Evolutionary conservation across 92 coral and sea anemone genomes (phyloP).

Genomic region (Porites cylindrica): DNA sequence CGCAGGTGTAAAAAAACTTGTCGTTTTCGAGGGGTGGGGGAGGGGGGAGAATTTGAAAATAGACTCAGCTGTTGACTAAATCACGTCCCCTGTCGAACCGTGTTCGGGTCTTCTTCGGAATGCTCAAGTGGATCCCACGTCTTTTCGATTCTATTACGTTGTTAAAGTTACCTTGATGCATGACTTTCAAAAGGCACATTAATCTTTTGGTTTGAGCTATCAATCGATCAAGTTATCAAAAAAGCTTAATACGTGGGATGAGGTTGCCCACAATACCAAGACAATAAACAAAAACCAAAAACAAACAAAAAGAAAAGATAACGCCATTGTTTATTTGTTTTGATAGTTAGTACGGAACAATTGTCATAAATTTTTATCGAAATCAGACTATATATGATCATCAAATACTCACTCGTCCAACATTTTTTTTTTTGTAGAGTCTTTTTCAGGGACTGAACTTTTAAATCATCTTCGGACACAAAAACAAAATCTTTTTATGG

Average conservation of each 20-base stretch:
- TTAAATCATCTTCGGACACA: background rate
- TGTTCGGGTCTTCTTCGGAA: too few relatives aligned
- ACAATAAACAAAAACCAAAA: background rate
- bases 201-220: background rate
- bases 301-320: background rate
- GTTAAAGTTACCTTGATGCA: background rate
- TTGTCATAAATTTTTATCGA: conserved; percentile 9
- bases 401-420: background rate
- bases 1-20: too few relatives aligned
- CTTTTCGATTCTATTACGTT: background rate
- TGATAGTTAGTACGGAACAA: conserved; percentile 1
- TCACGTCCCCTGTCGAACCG: too few relatives aligned
- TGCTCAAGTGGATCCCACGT: background rate
- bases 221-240: background rate
- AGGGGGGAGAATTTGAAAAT: too few relatives aligned
- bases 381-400: conserved; percentile 13
- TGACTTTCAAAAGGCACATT: background rate
- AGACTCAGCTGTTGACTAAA: too few relatives aligned
- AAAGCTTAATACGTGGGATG: conserved; percentile 2
- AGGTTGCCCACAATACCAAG: background rate
- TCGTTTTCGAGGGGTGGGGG: too few relatives aligned
- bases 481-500: background rate
- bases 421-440: background rate
- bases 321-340: conserved; percentile 1
- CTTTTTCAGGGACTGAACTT: background rate